Evolutionary conservation across 2,888 invertebrate genomes (phyloP).

Genomic region (Thumatha senex): DNA sequence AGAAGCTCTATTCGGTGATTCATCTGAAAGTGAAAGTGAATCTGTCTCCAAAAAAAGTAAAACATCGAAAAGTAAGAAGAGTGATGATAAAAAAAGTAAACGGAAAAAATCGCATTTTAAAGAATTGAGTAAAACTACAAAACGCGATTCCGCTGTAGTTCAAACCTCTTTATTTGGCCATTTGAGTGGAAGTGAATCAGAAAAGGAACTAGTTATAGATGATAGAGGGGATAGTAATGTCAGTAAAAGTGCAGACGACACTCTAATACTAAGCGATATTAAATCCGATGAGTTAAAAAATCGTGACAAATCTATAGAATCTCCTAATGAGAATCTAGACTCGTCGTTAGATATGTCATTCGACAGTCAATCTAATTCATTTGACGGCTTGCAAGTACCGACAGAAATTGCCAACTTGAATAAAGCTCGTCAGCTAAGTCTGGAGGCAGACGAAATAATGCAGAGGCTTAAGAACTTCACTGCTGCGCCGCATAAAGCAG

Average conservation of each 20-base stretch:
- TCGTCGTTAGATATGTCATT: conserved; percentile 10
- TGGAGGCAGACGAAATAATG: conserved; percentile 59
- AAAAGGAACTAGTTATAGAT: conserved; percentile 62
- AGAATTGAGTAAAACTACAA: conserved; percentile 15
- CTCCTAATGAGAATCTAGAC: conserved; percentile 10
- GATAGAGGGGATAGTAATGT: conserved; percentile 36
- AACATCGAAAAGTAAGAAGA: conserved; percentile 35
- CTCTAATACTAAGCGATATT: conserved; percentile 27
- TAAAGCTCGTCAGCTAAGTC: conserved; percentile 63
- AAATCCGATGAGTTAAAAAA: conserved; percentile 11
- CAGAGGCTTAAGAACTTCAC: conserved; percentile 56
- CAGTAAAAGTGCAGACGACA: conserved; percentile 37
- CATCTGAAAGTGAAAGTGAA: conserved; percentile 70
- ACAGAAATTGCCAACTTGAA: conserved; percentile 53
- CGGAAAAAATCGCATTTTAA: conserved; percentile 20
- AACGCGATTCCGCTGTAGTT: conserved; percentile 12
- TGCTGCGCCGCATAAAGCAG: conserved; percentile 57
- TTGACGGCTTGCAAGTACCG: conserved; percentile 16
- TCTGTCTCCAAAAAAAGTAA: conserved; percentile 48
- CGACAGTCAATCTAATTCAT: conserved; percentile 21
- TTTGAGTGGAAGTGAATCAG: conserved; percentile 53
- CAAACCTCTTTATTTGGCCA: conserved; percentile 28
- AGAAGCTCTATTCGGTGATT: conserved; percentile 79
- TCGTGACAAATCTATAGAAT: conserved; percentile 2
- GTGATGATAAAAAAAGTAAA: conserved; percentile 31